Percentiles rank a stretch among this genome's conserved stretches.
These are phyloP conservation scores for Caenorhabditis brenneri DNA, from an alignment of 1,140 invertebrate genomes.

Conservation along the genomic window DNA sequence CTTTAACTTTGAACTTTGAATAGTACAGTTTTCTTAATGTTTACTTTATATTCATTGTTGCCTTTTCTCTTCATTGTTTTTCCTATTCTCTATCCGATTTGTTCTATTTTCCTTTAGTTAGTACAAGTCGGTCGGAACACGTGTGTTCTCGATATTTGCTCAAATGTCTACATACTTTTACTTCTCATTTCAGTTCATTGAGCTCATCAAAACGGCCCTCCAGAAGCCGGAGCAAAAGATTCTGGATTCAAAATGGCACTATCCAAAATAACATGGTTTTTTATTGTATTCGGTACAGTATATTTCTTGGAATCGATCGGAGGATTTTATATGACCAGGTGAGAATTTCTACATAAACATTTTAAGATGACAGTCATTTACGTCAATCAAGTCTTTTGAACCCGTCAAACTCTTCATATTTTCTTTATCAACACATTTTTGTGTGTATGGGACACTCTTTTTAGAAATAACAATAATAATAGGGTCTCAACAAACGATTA, in stretches of 20 bases:
- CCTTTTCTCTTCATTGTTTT: neutral
- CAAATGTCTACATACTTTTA: neutral
- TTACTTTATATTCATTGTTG: neutral
- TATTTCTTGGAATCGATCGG: conserved; percentile 70
- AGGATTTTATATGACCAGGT: conserved; percentile 71
- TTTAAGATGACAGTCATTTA: neutral
- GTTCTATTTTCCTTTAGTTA: neutral
- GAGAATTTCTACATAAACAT: neutral
- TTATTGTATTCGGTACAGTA: conserved; percentile 66
- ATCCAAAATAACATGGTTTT: conserved; percentile 57
- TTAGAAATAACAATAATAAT: neutral
- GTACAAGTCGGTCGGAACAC: neutral
- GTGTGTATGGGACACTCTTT: neutral
- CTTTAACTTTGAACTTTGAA: neutral
- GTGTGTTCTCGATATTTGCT: neutral
- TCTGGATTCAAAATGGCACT: neutral
- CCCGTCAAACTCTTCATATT: too few relatives aligned
- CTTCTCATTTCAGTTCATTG: neutral
- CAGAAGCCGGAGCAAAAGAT: neutral
- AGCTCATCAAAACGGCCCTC: neutral
- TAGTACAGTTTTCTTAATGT: too few relatives aligned
- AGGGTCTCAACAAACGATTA: neutral
- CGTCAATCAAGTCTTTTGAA: neutral
- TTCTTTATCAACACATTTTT: neutral
- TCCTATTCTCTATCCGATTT: neutral